A percentile compares a stretch with the other conserved stretches of the same genome.
phyloP scores from a whole-genome alignment of 2,888 invertebrate species.

The Dolichopus griseipennis region DNA sequence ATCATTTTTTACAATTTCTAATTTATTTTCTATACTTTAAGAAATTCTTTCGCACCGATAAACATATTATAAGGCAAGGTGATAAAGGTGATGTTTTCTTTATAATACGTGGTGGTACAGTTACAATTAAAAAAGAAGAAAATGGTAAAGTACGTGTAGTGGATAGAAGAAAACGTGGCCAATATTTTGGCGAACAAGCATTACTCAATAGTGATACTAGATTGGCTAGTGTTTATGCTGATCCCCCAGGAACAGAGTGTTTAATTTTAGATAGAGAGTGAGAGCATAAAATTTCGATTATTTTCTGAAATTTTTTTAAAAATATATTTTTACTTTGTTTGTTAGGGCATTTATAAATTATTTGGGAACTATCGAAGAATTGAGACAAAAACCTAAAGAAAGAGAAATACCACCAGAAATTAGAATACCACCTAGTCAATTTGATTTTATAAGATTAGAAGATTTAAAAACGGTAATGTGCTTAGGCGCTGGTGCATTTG shows the following conservation, averaged over 20 bases:
- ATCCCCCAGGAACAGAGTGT: slow-evolving; percentile 75
- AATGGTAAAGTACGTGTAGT: slow-evolving; percentile 56
- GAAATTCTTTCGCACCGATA: slow-evolving; percentile 73
- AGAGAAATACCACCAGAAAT: slow-evolving; percentile 28
- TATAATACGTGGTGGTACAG: slow-evolving; percentile 77
- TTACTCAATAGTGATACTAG: slow-evolving; percentile 74
- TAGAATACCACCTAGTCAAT: slow-evolving; percentile 43
- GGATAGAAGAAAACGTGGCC: slow-evolving; percentile 61
- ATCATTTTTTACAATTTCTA: not conserved
- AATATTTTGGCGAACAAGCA: slow-evolving; percentile 86
- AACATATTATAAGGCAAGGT: slow-evolving; percentile 74
- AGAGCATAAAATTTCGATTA: too few species aligned
- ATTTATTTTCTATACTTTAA: slow-evolving; percentile 31
- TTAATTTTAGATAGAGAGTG: slow-evolving; percentile 77
- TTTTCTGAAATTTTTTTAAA: slow-evolving; percentile 20
- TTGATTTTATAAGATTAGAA: slow-evolving; percentile 59
- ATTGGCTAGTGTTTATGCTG: slow-evolving; percentile 83
- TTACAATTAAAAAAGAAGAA: slow-evolving; percentile 60
- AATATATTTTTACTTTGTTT: slow-evolving; percentile 1
- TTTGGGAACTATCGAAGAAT: slow-evolving; percentile 58
- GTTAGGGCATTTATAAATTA: slow-evolving; percentile 68
- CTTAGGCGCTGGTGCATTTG: slow-evolving; percentile 88
- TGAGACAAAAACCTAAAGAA: slow-evolving; percentile 33
- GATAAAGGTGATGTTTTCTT: slow-evolving; percentile 84
- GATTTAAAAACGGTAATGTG: slow-evolving; percentile 77